These are phyloP conservation scores for Oryctes rhinoceros DNA, from an alignment of 1,140 invertebrate species.

Conservation along the genomic window DNA sequence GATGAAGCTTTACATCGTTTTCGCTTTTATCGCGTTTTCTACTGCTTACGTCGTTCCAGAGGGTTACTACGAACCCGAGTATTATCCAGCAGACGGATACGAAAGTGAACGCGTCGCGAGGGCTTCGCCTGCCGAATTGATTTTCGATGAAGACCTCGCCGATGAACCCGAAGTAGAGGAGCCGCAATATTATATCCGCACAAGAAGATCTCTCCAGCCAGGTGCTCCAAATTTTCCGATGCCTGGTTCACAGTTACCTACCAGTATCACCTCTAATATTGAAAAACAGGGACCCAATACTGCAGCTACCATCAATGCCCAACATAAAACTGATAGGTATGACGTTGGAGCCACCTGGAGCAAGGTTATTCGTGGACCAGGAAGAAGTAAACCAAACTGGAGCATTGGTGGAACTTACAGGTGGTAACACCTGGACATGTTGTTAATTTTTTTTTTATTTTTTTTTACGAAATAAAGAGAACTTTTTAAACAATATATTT, in stretches of 20 bases:
- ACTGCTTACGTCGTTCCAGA: slow-evolving; percentile 1
- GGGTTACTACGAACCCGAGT: neutral
- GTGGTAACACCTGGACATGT: neutral
- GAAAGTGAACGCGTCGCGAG: neutral
- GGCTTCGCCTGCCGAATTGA: neutral
- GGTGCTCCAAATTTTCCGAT: slow-evolving; percentile 12
- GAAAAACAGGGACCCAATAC: neutral
- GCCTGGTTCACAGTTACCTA: no score
- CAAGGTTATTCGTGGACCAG: slow-evolving; percentile 25
- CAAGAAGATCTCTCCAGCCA: slow-evolving; percentile 11
- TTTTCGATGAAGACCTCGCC: neutral
- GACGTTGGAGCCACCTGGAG: neutral
- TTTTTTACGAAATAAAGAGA: no score
- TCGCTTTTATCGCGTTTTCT: slow-evolving; percentile 7
- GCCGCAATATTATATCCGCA: neutral
- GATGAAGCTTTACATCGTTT: slow-evolving; percentile 9
- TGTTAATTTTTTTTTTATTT: neutral
- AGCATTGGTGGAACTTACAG: slow-evolving; percentile 2
- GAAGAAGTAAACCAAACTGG: slow-evolving; percentile 27
- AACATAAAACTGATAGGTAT: slow-evolving; percentile 12
- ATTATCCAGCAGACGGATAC: neutral
- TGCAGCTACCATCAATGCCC: slow-evolving; percentile 2
- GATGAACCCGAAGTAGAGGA: neutral
- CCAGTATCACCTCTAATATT: neutral
- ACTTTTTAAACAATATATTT: no score